Base-by-base conservation (phyloP, 2,113 vertebrate species). In the Solea solea region DNA sequence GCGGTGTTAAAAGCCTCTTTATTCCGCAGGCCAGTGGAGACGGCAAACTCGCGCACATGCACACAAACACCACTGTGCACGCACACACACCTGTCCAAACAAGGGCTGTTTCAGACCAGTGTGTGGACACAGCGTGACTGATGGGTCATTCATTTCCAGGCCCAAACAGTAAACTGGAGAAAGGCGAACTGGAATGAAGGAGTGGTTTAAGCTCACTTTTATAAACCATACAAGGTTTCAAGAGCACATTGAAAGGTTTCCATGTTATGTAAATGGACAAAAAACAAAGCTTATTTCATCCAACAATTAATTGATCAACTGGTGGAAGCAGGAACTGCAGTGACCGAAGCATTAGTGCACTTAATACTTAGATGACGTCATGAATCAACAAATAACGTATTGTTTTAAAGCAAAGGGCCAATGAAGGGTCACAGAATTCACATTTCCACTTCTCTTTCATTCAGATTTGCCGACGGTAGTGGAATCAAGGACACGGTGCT, bases 1-100 rank as follows among this genome's bases (percentile, higher is more conserved):
- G 9, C 11, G 12, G n/a, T 67, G 54, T 76, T 59, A 76, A 76
- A 69, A 52, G 44, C 49, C 25, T 46, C 41, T 69, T 21, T 69
- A 63, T 78, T 62, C 21, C 64, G 10, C 52, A 54, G 45, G 25
- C 61, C 55, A 66, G 54, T n/a, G 72, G 63, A 69, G 50, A 53
- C n/a, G 11, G 13, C 27, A 79, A 71, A 80, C 54, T 68, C 46
- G 69, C 21, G 62, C 41, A 57, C 65, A 60, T 21, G 45, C 56
- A 62, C 58, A 53, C 34, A 53, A 13, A 25, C 21, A 66, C 39
- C 60, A 34, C 42, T 62, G 61, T 65, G 71, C 75, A 64, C 46
- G 56, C 72, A 73, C 68, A 78, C 58, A 77, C 89, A 91, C 92
- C 91, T 93, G 91, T 88, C 81, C 87, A 93, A 94, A 94, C 88